Percentiles rank a stretch among this genome's conserved stretches.
These are phyloP conservation scores for Peromyscus leucopus DNA, from an alignment of 2,113 vertebrate genomes.

Conservation along the genomic window DNA sequence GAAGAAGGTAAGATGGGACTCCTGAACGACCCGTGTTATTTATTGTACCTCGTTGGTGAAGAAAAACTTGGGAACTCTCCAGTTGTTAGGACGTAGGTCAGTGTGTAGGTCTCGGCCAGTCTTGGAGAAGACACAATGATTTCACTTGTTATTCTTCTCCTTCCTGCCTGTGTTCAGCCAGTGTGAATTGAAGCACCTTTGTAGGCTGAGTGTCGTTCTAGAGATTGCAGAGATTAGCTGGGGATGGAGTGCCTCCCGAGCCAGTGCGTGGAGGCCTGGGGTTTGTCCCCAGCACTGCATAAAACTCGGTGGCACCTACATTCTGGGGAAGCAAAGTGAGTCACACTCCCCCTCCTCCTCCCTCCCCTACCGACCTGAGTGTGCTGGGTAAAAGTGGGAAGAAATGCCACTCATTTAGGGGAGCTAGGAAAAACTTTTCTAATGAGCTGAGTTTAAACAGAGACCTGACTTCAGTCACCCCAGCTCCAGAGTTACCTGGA, in stretches of 20 bases:
- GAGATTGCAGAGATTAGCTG: neutral
- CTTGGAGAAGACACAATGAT: neutral
- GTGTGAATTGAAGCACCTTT: neutral
- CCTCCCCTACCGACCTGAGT: neutral
- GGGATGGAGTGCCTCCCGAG: neutral
- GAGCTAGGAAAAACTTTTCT: neutral
- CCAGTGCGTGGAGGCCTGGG: neutral
- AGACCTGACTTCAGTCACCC: neutral
- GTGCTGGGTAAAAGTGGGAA: neutral
- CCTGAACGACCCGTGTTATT: fast-evolving
- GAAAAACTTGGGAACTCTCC: neutral
- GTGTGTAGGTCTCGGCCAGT: neutral
- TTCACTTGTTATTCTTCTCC: neutral
- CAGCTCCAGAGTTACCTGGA: neutral
- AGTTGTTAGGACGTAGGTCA: neutral
- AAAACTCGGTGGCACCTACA: neutral
- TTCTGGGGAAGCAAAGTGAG: neutral
- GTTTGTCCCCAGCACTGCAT: neutral
- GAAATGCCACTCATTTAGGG: neutral
- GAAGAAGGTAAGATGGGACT: conserved; percentile 93
- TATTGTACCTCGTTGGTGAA: neutral
- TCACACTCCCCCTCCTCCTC: too few species aligned
- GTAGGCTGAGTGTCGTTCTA: neutral
- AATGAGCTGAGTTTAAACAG: neutral
- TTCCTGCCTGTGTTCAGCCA: conserved; percentile 30